Evolutionary conservation across 2,797 vertebrate genomes (phyloP), one percentile per base, ranked within the genome.

Genomic region (Anas bernieri): DNA sequence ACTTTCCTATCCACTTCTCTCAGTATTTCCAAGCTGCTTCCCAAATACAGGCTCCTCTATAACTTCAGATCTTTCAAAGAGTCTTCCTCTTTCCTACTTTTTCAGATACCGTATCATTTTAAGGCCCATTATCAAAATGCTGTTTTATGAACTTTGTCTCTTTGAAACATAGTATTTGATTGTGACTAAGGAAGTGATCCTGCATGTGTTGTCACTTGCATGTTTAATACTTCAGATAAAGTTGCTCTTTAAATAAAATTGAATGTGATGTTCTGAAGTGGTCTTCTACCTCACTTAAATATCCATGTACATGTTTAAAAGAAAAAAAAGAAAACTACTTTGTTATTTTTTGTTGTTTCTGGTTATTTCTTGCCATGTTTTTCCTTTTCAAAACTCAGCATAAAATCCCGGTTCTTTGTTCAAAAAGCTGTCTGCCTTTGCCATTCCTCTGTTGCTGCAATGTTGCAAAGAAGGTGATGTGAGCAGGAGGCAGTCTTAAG

Each of bases 231-330:
- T 93, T 91, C 69, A 80, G 72, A 77, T 76, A 54, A 70, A 75
- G 54, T 88, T 93, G 16, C n/a, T 95, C 61, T 83, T 88, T 33
- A 69, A 93, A 87, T 92, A 88, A 96, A 95, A 83, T 48, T 4
- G 59, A 91, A 90, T 90, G 80, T 66, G 33, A 41, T 79, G 11
- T 84, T 90, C 37, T 50, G 37, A 88, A 95, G 77, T 77, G 31
- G 86, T 94, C 17, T 82, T 90, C 88, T 96, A 96, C 94, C 96
- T 94, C 94, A 89, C 48, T 76, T 48, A 79, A 88, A 17, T 78
- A 63, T 76, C 86, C 59, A 33, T 48, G 37, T 74, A 74, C 58
- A 92, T 91, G 4, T 73, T 73, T 69, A 1, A 17, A 50, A 31
- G 35, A 26, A 52, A 31, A 16, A 78, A 52, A 43, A 28, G 3